Percentiles rank a stretch among this genome's conserved stretches.
Conservation (phyloP, 2,888 invertebrate genomes). For the Syritta pipiens region DNA sequence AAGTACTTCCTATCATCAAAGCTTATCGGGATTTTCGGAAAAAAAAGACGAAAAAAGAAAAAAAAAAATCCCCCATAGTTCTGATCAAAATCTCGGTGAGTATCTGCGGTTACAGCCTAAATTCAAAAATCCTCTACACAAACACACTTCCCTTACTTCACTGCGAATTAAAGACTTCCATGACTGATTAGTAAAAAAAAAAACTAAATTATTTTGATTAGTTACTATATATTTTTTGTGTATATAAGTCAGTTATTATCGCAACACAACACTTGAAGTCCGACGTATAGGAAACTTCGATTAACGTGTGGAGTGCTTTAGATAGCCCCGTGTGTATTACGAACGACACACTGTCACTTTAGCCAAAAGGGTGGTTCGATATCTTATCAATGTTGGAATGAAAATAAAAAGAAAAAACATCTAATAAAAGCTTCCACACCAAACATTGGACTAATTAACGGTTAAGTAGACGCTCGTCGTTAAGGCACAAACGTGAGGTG, state of each 20-base stretch:
- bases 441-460: slow-evolving; percentile 26
- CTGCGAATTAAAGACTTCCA: not conserved
- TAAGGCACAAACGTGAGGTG: slow-evolving; percentile 15
- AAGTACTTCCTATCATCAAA: not conserved
- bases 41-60: not conserved
- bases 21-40: not conserved
- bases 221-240: too few species aligned
- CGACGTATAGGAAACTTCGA: not conserved
- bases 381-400: slow-evolving; percentile 33
- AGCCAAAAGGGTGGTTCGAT: not conserved
- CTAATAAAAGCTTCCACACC: slow-evolving; percentile 26
- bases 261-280: not conserved
- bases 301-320: not conserved
- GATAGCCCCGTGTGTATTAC: not conserved
- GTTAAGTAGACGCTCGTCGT: not conserved
- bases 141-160: not conserved
- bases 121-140: not conserved
- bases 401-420: not conserved
- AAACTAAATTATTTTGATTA: too few species aligned
- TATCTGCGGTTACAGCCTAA: not conserved
- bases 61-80: not conserved
- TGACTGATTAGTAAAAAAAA: not conserved
- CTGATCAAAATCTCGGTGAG: not conserved
- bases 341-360: not conserved
- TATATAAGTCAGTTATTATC: slow-evolving; percentile 9